These are phyloP conservation scores for Chiroxiphia lanceolata DNA, from an alignment of 2,797 vertebrate species.

Conservation along the genomic window DNA sequence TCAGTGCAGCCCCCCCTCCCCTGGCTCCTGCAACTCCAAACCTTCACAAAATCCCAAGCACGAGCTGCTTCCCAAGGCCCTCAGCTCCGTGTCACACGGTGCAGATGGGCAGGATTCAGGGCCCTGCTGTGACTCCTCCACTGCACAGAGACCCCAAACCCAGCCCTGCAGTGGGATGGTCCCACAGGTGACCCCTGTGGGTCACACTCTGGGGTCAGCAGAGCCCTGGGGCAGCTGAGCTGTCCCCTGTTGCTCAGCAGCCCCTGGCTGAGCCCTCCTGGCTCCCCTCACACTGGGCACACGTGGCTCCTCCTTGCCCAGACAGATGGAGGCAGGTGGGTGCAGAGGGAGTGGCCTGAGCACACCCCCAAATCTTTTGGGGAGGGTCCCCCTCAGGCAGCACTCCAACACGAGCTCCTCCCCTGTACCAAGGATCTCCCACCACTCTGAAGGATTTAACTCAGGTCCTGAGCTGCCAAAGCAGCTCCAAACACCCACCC, in stretches of 20 bases:
- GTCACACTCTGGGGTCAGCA: not conserved
- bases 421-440: not conserved
- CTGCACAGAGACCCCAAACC: not conserved
- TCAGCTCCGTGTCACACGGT: accelerated
- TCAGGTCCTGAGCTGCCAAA: not conserved
- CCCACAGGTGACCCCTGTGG: accelerated
- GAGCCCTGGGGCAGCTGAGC: not conserved
- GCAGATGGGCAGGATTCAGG: not conserved
- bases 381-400: not conserved
- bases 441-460: not conserved
- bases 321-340: not conserved
- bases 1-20: not conserved
- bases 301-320: not conserved
- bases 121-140: not conserved
- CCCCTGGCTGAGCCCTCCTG: not conserved
- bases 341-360: not conserved
- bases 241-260: not conserved
- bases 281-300: not conserved
- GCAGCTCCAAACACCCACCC: not conserved
- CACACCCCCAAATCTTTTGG: accelerated
- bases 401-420: not conserved
- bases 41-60: not conserved
- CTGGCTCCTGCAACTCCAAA: not conserved
- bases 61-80: not conserved
- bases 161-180: not conserved